Conservation (phyloP, 2,113 vertebrate species). For the Cynopterus brachyotis region DNA sequence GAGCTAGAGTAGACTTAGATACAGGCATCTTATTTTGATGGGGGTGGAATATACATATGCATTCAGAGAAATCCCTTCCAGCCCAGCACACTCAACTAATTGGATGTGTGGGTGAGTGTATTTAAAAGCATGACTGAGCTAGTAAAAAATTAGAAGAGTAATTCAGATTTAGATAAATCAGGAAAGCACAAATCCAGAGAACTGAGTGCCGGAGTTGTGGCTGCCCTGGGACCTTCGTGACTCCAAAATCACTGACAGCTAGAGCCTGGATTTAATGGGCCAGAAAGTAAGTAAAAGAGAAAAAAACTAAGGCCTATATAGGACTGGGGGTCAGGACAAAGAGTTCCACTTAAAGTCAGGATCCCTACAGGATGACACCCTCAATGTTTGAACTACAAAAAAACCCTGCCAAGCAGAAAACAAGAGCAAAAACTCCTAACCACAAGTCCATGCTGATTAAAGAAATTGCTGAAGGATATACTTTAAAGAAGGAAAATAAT, state of each 20-base stretch:
- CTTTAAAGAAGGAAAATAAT: not conserved
- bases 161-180: not conserved
- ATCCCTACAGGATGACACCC: not conserved
- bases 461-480: conserved; percentile 20
- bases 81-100: not conserved
- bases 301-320: not conserved
- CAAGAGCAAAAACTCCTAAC: conserved; percentile 22
- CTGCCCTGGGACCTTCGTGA: not conserved
- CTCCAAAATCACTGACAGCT: not conserved
- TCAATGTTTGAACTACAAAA: not conserved
- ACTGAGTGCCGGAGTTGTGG: not conserved
- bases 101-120: not conserved
- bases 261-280: not conserved
- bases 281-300: not conserved
- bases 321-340: not conserved
- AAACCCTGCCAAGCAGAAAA: not conserved
- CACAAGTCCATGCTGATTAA: not conserved
- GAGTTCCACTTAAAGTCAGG: not conserved
- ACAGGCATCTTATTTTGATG: not conserved
- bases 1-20: not conserved
- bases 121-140: not conserved
- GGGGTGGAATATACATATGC: not conserved
- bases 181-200: not conserved
- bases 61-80: not conserved
- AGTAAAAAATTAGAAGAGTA: not conserved